Conservation (phyloP, 2,113 vertebrate species). For the Pica pica region DNA sequence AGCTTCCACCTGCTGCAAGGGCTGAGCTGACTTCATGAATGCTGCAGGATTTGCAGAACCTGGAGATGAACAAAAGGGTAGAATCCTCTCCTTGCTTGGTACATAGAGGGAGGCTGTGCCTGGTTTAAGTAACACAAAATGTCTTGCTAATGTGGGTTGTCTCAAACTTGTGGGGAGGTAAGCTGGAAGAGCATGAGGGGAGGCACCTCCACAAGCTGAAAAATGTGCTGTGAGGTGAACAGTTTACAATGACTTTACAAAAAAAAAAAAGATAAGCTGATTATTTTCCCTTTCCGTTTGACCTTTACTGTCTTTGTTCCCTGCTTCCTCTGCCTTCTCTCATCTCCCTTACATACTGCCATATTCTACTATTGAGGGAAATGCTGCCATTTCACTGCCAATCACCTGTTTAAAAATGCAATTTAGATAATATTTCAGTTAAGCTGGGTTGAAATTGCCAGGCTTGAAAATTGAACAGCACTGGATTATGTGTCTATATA, state of each 20-base stretch:
- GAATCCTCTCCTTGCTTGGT: background rate
- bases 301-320: background rate
- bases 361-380: background rate
- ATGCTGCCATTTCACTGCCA: background rate
- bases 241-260: background rate
- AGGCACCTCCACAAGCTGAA: background rate
- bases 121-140: background rate
- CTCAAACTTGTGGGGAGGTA: background rate
- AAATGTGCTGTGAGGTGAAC: background rate
- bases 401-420: conserved; percentile 4
- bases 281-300: background rate
- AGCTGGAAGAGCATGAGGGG: background rate
- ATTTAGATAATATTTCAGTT: conserved; percentile 33
- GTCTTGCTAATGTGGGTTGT: background rate
- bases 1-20: background rate
- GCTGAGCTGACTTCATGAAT: background rate
- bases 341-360: background rate
- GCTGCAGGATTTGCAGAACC: background rate
- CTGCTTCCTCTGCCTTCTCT: background rate
- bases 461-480: background rate
- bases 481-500: conserved; percentile 37
- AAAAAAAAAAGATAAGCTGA: background rate
- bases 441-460: background rate
- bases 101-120: background rate
- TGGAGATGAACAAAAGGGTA: background rate